phyloP scores from a whole-genome alignment of 1,140 invertebrate genomes.

The Batillaria attramentaria region DNA sequence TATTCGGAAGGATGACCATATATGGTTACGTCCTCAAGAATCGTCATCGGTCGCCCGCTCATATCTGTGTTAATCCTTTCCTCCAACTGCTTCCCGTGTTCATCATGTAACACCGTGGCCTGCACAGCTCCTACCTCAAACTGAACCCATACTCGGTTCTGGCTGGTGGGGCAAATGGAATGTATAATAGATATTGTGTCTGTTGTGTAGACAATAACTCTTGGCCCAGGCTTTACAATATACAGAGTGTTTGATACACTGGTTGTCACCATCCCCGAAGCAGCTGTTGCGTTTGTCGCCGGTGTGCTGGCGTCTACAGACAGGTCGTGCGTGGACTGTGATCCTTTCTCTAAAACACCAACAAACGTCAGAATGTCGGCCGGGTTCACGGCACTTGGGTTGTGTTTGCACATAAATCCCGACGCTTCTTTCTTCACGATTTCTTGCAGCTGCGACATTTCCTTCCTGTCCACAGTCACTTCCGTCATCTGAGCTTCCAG shows the following conservation, averaged over 20 bases:
- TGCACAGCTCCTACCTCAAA: not conserved
- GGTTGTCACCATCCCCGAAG: too few species aligned
- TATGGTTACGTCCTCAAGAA: not conserved
- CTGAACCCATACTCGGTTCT: constrained; percentile 4
- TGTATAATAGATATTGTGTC: not conserved
- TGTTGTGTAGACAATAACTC: not conserved
- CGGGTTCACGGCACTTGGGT: not conserved
- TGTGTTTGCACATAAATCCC: not conserved
- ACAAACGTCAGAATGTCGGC: not conserved
- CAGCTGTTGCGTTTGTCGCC: too few species aligned
- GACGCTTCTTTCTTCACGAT: not conserved
- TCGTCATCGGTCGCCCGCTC: not conserved
- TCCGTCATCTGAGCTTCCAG: constrained; percentile 6
- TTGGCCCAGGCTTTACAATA: not conserved
- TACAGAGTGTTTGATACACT: too few species aligned
- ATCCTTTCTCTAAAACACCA: too few species aligned
- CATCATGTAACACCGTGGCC: not conserved
- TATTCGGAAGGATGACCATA: too few species aligned
- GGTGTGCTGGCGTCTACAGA: too few species aligned
- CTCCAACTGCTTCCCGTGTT: not conserved
- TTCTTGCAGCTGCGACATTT: not conserved
- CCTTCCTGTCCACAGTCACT: not conserved
- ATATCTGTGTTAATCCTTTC: too few species aligned
- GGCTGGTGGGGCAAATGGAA: constrained; percentile 2
- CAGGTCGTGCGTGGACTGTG: too few species aligned